Base-by-base conservation (phyloP, 2,888 invertebrate species). In the Cryptocephalus moraei region DNA sequence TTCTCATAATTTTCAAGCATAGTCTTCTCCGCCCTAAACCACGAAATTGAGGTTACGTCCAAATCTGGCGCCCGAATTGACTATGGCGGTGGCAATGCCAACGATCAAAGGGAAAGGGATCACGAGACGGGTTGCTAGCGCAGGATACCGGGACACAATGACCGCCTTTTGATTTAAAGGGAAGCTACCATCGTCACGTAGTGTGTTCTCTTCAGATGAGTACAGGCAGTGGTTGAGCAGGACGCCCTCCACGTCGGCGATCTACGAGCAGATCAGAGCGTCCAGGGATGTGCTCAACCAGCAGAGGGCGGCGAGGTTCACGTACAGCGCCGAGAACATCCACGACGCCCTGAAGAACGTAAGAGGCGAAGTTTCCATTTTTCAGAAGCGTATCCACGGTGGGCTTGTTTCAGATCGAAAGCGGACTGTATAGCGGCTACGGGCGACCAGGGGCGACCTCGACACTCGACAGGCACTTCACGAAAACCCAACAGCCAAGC, bases 181-280 rank as follows among this genome's bases (percentile, higher is more conserved):
- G 57, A 60, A 64, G 58, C 61, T 62, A 64, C 66, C 65, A 54
- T 67, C 67, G 62, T 68, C 68, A 64, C 59, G 67, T 62, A 68
- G 66, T 68, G 66, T 55, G 68, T 91, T 91, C 74, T 90, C 90
- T 56, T 87, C 91, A 63, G 91, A 91, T 72, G 92, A 92, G 72
- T 92, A 94, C 69, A 82, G 91, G 56, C 90, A 92, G 57, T 94
- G 94, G 94, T 72, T 94, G 65, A 84, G 90, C 52, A 80, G 91
- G 44, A 88, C 89, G 9, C 90, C 90, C 1, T 91, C 91, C 50
- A 92, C 92, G 49, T 91, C 91, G 54, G 93, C 93, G 39, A 86
- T 93, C 59, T 93, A 92, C 69, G 93, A 93, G 67, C 84, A 90
- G 63, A 85, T 92, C 67, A 80, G 91, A 53, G 85, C 89, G 49